A percentile compares a stretch with the other conserved stretches of the same genome.
Evolutionary conservation across 1,140 invertebrate genomes (phyloP).

Genomic region (Xylocopa sonorina): DNA sequence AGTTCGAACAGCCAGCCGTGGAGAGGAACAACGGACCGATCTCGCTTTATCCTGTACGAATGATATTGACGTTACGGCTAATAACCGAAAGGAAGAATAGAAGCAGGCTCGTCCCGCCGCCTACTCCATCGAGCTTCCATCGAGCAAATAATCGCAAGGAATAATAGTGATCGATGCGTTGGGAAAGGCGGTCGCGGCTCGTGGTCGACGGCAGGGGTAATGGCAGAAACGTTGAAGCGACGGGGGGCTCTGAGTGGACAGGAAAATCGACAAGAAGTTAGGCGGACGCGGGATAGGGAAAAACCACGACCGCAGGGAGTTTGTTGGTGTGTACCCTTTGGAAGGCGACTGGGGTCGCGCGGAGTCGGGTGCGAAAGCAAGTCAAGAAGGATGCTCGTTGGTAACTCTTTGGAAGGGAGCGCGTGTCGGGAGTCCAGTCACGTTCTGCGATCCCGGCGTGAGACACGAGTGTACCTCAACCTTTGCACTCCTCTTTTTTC

Average conservation of each 20-base stretch:
- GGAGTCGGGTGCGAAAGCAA: constrained; percentile 68
- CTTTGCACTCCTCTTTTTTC: constrained; percentile 69
- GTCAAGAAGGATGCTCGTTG: constrained; percentile 65
- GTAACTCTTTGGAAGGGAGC: constrained; percentile 71
- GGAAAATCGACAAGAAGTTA: background rate
- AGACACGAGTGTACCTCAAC: constrained; percentile 76
- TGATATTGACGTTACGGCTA: constrained; percentile 11
- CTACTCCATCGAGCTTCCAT: background rate
- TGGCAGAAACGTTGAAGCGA: no score
- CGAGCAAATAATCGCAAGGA: background rate
- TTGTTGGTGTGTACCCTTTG: constrained; percentile 12
- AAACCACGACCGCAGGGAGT: constrained; percentile 15
- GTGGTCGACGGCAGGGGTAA: no score
- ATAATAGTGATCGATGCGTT: background rate
- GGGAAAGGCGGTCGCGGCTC: no score
- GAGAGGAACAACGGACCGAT: background rate
- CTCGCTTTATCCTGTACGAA: background rate
- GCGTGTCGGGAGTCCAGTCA: constrained; percentile 75
- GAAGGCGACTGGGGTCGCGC: constrained; percentile 38
- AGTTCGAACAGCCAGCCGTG: background rate
- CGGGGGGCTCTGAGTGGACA: background rate
- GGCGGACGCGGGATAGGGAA: background rate
- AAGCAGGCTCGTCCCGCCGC: background rate
- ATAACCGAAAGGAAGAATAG: background rate
- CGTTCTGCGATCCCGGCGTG: constrained; percentile 70